Evolutionary conservation across 1,140 invertebrate species (phyloP), one percentile per base, ranked within the genome.

Genomic region (Drosophila malerkotliana): DNA sequence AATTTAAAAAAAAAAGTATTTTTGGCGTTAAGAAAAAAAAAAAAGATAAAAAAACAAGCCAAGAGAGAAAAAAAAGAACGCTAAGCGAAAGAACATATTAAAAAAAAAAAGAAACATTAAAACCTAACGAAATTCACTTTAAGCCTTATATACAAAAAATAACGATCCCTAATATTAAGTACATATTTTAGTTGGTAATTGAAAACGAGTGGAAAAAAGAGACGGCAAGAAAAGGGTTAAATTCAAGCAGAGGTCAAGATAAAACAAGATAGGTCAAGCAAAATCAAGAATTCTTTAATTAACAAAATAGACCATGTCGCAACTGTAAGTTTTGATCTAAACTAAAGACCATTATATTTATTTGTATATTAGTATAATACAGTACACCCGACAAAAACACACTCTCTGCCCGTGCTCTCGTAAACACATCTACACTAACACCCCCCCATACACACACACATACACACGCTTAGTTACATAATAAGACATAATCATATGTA

Each of bases 61-160:
- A 8, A 30, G 28, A 8, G 18, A 18, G 18, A 9, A 34, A 34
- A 24, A 30, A 28, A 48, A 48, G 26, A 30, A 14, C 21, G 10
- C 37, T 64, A 73, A 51, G n/a, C 3, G 4, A 60, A 14, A 15
- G 5, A 18, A 7, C 14, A 28, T 6, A 28, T 68, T 55, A 12
- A 21, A 32, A 63, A 44, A 18, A n/a, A 44, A 44, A 14, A 37
- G 12, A 39, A n/a, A 24, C 9, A 28, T 48, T 10, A 52, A 73
- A 34, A 74, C 34, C 39, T 49, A 48, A 57, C 24, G 60, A 69
- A 74, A 44, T 44, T 82, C 81, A 85, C 81, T 68, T 76, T 68
- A 49, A 87, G 81, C 81, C 81, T 85, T 85, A 85, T 85, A 85
- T 87, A 85, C 78, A 85, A 77, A 32, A 55, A 60, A 14, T 34